A percentile compares a stretch with the other conserved stretches of the same genome.
These are phyloP conservation scores for Phrynosoma platyrhinos DNA, from an alignment of 2,113 vertebrate species.

Conservation along the genomic window DNA sequence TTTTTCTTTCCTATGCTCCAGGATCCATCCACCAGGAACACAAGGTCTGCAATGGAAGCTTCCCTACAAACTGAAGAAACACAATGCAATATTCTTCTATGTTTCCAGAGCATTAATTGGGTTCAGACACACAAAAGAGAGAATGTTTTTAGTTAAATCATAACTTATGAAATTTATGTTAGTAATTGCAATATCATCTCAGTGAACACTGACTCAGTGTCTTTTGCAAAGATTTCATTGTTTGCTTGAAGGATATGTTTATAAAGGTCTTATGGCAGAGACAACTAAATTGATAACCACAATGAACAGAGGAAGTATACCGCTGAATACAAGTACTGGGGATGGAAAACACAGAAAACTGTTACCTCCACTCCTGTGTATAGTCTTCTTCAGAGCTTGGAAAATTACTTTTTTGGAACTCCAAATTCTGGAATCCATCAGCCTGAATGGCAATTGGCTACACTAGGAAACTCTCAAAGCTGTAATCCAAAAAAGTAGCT, in stretches of 20 bases:
- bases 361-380: neutral
- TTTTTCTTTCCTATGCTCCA: constrained; percentile 51
- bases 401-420: neutral
- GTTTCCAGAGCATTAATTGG: neutral
- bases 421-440: neutral
- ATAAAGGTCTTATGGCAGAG: neutral
- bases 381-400: neutral
- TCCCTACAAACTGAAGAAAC: constrained; percentile 66
- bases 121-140: neutral
- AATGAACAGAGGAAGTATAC: neutral
- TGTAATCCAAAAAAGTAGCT: neutral
- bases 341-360: neutral
- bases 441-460: no score
- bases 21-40: constrained; percentile 72
- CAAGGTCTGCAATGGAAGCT: constrained; percentile 54
- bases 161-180: neutral
- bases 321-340: neutral
- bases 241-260: neutral
- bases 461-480: no score
- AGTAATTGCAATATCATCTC: neutral
- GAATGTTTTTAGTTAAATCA: neutral
- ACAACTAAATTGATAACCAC: neutral
- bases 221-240: neutral
- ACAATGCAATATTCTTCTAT: neutral
- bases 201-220: neutral